Evolutionary conservation across 2,888 invertebrate species (phyloP).

Genomic region (Euzetes globulus): DNA sequence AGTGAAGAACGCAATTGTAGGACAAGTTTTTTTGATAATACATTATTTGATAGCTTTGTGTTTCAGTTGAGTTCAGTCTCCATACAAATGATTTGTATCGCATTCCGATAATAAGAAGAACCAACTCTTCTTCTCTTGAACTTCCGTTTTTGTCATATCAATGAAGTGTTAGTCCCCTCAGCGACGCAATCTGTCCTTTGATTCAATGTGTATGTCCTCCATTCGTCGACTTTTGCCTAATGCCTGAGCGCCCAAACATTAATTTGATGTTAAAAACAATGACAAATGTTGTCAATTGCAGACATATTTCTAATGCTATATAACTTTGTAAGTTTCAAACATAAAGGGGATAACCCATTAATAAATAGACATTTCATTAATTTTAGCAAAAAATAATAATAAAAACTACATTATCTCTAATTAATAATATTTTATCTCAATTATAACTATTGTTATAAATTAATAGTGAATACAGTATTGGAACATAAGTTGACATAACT

Average conservation of each 20-base stretch:
- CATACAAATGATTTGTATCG: not conserved
- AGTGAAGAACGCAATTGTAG: not conserved
- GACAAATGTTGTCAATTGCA: slow-evolving; percentile 15
- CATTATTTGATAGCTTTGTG: not conserved
- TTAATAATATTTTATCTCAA: not conserved
- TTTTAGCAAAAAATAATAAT: not conserved
- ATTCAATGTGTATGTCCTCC: not conserved
- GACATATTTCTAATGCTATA: not conserved
- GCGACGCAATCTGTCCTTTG: not conserved
- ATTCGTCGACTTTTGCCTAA: not conserved
- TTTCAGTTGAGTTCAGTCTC: not conserved
- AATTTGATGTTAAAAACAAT: slow-evolving; percentile 18
- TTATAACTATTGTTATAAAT: not conserved
- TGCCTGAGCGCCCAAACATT: not conserved
- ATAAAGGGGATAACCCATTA: not conserved
- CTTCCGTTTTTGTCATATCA: slow-evolving; percentile 24
- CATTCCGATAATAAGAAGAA: slow-evolving; percentile 4
- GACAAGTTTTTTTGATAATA: slow-evolving; percentile 10
- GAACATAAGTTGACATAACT: no score
- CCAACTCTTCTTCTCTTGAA: not conserved
- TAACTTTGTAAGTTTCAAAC: not conserved
- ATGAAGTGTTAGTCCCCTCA: slow-evolving; percentile 5
- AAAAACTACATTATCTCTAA: no score
- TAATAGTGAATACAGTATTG: not conserved
- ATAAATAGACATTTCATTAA: not conserved